Evolutionary conservation across 2,797 vertebrate species (phyloP).

Genomic region (Tapirus indicus): DNA sequence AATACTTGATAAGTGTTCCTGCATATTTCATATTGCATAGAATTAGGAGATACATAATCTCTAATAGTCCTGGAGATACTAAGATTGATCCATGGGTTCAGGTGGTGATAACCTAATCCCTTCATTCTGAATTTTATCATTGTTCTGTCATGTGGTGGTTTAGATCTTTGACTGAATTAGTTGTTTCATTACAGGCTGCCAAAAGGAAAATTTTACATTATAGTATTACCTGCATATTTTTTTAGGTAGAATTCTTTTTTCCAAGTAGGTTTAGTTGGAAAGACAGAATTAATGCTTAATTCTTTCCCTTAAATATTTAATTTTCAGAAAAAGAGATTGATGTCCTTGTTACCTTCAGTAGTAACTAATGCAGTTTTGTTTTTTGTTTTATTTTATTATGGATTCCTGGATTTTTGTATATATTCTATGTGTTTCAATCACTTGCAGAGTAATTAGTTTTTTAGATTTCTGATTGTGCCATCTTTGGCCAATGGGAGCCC

Average conservation of each 20-base stretch:
- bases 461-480: neutral
- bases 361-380: neutral
- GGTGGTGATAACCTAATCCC: neutral
- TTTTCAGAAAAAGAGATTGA: neutral
- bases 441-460: neutral
- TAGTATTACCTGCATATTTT: neutral
- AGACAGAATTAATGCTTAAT: neutral
- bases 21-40: neutral
- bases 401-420: neutral
- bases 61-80: neutral
- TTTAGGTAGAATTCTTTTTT: constrained; percentile 54
- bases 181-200: neutral
- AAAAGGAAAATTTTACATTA: neutral
- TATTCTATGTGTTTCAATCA: neutral
- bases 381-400: neutral
- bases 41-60: neutral
- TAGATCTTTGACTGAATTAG: neutral
- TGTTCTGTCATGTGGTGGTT: neutral
- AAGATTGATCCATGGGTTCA: neutral
- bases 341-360: neutral
- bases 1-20: neutral
- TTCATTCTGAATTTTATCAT: neutral
- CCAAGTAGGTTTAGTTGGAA: neutral
- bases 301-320: constrained; percentile 49
- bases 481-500: neutral